phyloP scores from a whole-genome alignment of 2,113 vertebrate genomes.

The Dasyurus viverrinus region DNA sequence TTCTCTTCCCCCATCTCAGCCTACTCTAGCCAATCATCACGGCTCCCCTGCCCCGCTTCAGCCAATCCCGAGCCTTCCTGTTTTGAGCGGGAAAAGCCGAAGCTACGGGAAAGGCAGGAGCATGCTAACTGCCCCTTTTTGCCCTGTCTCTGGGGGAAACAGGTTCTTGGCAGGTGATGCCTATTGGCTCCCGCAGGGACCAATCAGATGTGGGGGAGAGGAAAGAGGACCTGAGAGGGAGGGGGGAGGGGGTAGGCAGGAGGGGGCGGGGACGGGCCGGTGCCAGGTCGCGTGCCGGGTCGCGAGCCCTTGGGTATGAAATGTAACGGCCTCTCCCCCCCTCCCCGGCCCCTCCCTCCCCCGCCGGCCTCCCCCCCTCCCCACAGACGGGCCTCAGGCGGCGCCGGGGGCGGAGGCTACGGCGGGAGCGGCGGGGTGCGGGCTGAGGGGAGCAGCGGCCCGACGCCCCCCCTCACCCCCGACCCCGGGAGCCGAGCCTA shows the following conservation, averaged over 20 bases:
- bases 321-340: conserved; percentile 64
- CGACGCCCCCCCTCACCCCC: conserved; percentile 58
- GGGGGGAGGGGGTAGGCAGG: background rate
- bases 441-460: conserved; percentile 65
- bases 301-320: background rate
- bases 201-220: conserved; percentile 57
- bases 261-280: background rate
- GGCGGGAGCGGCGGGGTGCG: conserved; percentile 42
- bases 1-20: background rate
- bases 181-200: conserved; percentile 66
- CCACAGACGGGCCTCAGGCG: conserved; percentile 58
- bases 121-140: conserved; percentile 4
- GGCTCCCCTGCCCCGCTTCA: background rate
- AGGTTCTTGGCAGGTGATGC: background rate
- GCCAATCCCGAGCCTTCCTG: conserved; percentile 57
- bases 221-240: conserved; percentile 3
- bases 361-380: background rate
- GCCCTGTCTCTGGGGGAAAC: conserved; percentile 22
- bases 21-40: conserved; percentile 49
- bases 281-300: conserved; percentile 29
- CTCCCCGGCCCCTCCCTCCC: background rate
- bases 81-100: conserved; percentile 75
- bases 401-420: conserved; percentile 48
- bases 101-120: background rate
- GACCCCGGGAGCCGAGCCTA: conserved; percentile 50